Evolutionary conservation across 2,797 vertebrate species (phyloP).

Genomic region (Naso thynnoides): DNA sequence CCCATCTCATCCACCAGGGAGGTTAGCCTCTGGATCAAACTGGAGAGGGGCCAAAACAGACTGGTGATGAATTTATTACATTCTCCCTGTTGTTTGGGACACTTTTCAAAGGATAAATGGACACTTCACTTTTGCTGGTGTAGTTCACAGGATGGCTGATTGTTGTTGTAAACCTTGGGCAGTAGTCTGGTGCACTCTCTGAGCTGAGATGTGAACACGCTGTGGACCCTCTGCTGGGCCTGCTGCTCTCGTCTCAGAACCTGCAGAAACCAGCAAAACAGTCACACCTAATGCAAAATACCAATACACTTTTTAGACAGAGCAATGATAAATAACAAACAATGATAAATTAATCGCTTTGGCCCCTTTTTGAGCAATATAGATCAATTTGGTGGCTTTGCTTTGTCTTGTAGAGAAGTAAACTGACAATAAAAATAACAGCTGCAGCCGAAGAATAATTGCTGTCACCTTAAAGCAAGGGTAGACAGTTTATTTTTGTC

Average conservation of each 20-base stretch:
- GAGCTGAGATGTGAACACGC: slow-evolving; percentile 79
- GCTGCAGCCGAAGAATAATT: no score
- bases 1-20: slow-evolving; percentile 81
- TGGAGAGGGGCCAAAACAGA: slow-evolving; percentile 42
- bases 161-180: slow-evolving; percentile 60
- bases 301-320: neutral
- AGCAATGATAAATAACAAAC: no score
- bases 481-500: no score
- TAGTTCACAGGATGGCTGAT: slow-evolving; percentile 56
- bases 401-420: neutral
- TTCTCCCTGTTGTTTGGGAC: neutral
- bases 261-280: slow-evolving; percentile 47
- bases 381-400: no score
- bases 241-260: slow-evolving; percentile 83
- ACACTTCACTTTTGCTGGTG: slow-evolving; percentile 73
- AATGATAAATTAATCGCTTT: no score
- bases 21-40: slow-evolving; percentile 71
- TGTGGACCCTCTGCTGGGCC: slow-evolving; percentile 82
- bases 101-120: neutral
- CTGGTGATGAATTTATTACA: neutral
- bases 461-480: no score
- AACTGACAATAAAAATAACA: no score
- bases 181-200: slow-evolving; percentile 78
- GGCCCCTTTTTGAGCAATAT: no score
- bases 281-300: neutral